phyloP scores from a whole-genome alignment of 35 echinoderm and acorn worm species.

The Nesometra sesokonis region DNA sequence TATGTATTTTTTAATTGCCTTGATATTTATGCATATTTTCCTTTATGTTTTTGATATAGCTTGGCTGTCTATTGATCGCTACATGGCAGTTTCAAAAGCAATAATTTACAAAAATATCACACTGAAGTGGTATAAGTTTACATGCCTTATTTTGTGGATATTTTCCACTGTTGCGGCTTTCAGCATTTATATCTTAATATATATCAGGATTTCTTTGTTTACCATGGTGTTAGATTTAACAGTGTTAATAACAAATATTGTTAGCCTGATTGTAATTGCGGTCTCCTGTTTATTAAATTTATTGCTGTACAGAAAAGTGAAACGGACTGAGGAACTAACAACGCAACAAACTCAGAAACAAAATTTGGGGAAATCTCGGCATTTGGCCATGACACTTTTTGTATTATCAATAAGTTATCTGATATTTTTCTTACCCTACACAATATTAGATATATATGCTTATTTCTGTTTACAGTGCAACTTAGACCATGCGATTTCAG shows the following conservation, averaged over 20 bases:
- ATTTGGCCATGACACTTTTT: background rate
- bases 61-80: background rate
- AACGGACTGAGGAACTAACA: background rate
- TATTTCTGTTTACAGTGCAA: too few species aligned
- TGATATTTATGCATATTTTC: background rate
- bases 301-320: background rate
- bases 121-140: background rate
- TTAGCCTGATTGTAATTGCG: background rate
- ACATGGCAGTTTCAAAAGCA: background rate
- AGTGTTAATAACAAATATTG: background rate
- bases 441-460: too few species aligned
- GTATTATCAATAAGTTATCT: background rate
- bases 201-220: background rate
- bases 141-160: background rate
- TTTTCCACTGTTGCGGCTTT: background rate
- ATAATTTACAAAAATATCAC: background rate
- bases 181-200: background rate
- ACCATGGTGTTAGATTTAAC: background rate
- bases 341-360: background rate
- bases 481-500: background rate
- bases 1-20: background rate
- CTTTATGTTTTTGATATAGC: background rate
- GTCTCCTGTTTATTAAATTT: background rate
- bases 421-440: too few species aligned
- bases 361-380: background rate